Percentiles rank a stretch among this genome's conserved stretches.
Evolutionary conservation across 1,140 invertebrate species (phyloP).

Genomic region (Melitaea cinxia): DNA sequence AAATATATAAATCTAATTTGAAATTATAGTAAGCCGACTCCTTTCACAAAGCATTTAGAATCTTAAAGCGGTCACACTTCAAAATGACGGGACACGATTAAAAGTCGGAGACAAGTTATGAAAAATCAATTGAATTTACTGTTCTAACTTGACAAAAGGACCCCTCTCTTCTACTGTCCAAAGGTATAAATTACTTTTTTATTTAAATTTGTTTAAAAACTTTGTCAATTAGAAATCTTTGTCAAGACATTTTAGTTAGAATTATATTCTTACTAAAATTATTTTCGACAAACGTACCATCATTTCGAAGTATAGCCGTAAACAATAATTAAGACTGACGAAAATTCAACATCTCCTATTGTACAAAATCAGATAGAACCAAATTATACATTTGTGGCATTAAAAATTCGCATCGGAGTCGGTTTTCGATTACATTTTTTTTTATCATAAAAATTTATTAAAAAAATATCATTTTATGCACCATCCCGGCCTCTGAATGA

Average conservation of each 20-base stretch:
- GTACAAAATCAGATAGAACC: slow-evolving; percentile 23
- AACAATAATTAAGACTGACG: neutral
- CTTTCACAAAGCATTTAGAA: slow-evolving; percentile 14
- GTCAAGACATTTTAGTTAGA: too few species aligned
- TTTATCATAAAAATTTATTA: slow-evolving; percentile 56
- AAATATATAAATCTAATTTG: slow-evolving; percentile 79
- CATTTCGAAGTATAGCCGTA: neutral
- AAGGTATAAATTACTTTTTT: too few species aligned
- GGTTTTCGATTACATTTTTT: slow-evolving; percentile 8
- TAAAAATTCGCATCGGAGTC: slow-evolving; percentile 37
- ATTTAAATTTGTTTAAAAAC: too few species aligned
- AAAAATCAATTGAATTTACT: too few species aligned
- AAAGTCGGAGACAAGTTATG: too few species aligned
- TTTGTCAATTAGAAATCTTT: too few species aligned
- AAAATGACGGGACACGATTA: neutral
- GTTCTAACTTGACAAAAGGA: too few species aligned
- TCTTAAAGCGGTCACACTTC: neutral
- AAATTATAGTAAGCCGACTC: slow-evolving; percentile 64
- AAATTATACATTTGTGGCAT: neutral
- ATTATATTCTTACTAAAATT: too few species aligned
- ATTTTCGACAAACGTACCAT: too few species aligned
- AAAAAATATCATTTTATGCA: slow-evolving; percentile 73
- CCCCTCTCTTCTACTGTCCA: too few species aligned
- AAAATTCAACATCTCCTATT: neutral
- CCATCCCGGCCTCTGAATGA: slow-evolving; percentile 52